Base-by-base conservation (phyloP, 2,888 invertebrate genomes). In the Pterostichus madidus region DNA sequence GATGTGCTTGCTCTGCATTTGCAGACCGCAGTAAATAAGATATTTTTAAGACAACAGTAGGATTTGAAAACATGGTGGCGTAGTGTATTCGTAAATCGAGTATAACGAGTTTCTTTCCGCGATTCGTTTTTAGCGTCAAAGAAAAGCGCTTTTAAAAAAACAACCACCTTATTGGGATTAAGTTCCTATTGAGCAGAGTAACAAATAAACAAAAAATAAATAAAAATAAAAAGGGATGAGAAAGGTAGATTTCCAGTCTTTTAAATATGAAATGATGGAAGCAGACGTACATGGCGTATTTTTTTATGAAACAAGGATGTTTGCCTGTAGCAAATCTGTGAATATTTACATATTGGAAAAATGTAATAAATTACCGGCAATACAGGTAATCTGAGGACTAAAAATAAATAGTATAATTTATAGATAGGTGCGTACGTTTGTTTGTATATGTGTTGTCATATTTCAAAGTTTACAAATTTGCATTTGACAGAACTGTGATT, bases 361-460 rank as follows among this genome's bases (percentile, higher is more conserved):
- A 24, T 44, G 44, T 71, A 71, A 71, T 71, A 71, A 71, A 71
- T 71, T 71, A 71, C 68, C 6, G 13, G 17, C 68, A 71, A 44
- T 71, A 17, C 44, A 71, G 68, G 68, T 71, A 71, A 71, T 71
- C 68, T 71, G 44, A 44, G 64, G 68, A 44, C 68, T 71, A 59
- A 78, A 78, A 78, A 56, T 56, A 78, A 78, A 78, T 78, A 59
- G 56, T 61, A 61, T 78, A 78, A 78, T 78, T 78, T 78, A 78
- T 78, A 78, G 78, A 56, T 53, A 71, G 71, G 46, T 44, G 32
- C 76, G 24, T 24, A 77, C 32, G 39, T 39, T 24, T 77, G 35
- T 78, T 78, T 78, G 78, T 78, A 78, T 61, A 78, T 78, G 24
- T 78, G 59, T 78, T 78, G 75, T 78, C 78, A 78, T 78, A 78